Evolutionary conservation across 2,888 invertebrate genomes (phyloP), one percentile per base, ranked within the genome.

Genomic region (Antheraea assamensis): DNA sequence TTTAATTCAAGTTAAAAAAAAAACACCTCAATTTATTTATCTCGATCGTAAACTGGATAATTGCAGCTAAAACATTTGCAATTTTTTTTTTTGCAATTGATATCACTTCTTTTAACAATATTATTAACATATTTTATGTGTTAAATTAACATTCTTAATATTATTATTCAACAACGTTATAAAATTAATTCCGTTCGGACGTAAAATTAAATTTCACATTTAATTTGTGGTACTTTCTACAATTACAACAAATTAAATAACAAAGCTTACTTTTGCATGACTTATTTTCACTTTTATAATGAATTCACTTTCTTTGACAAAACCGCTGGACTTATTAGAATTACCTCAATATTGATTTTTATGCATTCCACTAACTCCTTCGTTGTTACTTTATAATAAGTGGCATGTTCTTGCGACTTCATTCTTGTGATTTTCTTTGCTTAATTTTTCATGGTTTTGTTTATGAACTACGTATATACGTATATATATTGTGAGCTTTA

Each of bases 291-390:
- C 68, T 68, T 68, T 68, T 68, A 35, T 68, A 35, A 68, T 68
- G 68, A 68, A 35, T 35, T 68, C n/a, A 68, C n/a, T 68, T 68
- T 68, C n/a, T 68, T 68, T n/a, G 7, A 35, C 24, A 68, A 68
- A 3, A 35, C 21, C 8, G 31, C 2, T 35, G 21, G n/a, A 35
- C 10, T 15, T 30, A 13, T 30, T 35, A 15, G 21, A 35, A 8
- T 1, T 35, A 35, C 7, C 35, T 68, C 24, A 58, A 58, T 58
- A 58, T 58, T 24, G 24, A 21, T 13, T 24, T 13, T 13, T 58
- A n/a, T 24, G 8, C 24, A 24, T 24, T 58, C 24, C 13, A 8
- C 10, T 10, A 24, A 58, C 15, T 58, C 58, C 24, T 24, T n/a
- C n/a, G n/a, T n/a, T n/a, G n/a, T 42, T 42, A 42, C 0, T 42